Evolutionary conservation across 30 jellyfish, hydroid and myxozoan genomes (phyloP).

Genomic region (Chironex yamaguchii): DNA sequence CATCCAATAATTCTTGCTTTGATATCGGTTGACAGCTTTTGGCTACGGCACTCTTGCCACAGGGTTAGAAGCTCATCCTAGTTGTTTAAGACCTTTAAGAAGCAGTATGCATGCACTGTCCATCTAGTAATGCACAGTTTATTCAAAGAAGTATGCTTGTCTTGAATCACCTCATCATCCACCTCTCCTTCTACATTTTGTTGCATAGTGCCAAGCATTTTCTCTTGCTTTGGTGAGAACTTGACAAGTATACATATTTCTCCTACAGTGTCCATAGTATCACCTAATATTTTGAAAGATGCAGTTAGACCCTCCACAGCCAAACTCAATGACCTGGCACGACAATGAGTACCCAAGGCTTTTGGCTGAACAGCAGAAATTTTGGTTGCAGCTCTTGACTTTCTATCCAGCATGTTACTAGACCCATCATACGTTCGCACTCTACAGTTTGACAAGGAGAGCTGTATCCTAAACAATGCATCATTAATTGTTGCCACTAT

Average conservation of each 20-base stretch:
- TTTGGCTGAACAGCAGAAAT: constrained; percentile 61
- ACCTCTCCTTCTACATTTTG: constrained; percentile 21
- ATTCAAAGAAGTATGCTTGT: constrained; percentile 12
- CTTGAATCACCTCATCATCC: not conserved
- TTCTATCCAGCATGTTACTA: constrained; percentile 79
- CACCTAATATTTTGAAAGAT: constrained; percentile 42
- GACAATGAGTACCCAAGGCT: constrained; percentile 77
- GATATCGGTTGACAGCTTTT: constrained; percentile 34
- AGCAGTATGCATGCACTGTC: constrained; percentile 72
- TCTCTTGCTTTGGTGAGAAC: constrained; percentile 75
- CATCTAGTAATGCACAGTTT: constrained; percentile 35
- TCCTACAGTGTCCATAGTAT: constrained; percentile 66
- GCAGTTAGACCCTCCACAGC: constrained; percentile 65
- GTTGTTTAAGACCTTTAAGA: constrained; percentile 18
- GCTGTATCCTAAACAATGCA: constrained; percentile 62
- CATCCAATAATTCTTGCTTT: constrained; percentile 66
- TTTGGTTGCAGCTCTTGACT: constrained; percentile 80
- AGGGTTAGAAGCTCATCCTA: constrained; percentile 22
- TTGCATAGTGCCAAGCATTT: constrained; percentile 51
- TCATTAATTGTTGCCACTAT: constrained; percentile 71
- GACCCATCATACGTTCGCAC: constrained; percentile 82
- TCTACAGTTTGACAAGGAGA: constrained; percentile 67
- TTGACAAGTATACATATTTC: constrained; percentile 62
- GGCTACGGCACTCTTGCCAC: constrained; percentile 53
- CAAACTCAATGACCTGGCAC: constrained; percentile 72